phyloP scores from a whole-genome alignment of 1,140 invertebrate species.

The Cryptotermes secundus region DNA sequence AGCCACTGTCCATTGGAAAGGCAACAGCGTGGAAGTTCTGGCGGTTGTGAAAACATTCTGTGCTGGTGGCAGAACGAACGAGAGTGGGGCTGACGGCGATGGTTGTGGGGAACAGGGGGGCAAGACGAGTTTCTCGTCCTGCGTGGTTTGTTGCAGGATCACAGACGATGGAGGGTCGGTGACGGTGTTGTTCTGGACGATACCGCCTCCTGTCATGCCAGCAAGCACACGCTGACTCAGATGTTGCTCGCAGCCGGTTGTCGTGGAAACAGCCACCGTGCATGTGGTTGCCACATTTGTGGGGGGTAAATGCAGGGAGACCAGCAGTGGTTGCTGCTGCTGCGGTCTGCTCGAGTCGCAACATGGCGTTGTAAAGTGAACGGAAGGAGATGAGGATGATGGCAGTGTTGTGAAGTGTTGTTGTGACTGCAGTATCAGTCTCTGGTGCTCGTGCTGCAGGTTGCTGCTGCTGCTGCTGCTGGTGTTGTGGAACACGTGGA shows the following conservation, averaged over 20 bases:
- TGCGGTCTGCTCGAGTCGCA: constrained; percentile 43
- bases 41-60: constrained; percentile 34
- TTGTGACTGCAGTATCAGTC: not conserved
- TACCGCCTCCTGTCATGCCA: constrained; percentile 26
- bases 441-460: not conserved
- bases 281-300: constrained; percentile 24
- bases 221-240: constrained; percentile 19
- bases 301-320: constrained; percentile 18
- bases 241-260: not conserved
- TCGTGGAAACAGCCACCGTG: constrained; percentile 26
- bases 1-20: constrained; percentile 15
- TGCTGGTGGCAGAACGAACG: constrained; percentile 42
- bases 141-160: constrained; percentile 36
- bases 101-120: constrained; percentile 40
- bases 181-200: not conserved
- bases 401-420: not conserved
- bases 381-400: not conserved
- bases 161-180: not conserved
- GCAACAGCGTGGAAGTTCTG: not conserved
- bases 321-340: not conserved
- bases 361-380: constrained; percentile 46
- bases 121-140: constrained; percentile 29
- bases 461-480: not conserved
- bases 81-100: constrained; percentile 43
- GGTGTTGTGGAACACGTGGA: constrained; percentile 53